Percentiles rank a stretch among this genome's conserved stretches.
These are phyloP conservation scores for Zosterops lateralis DNA, from an alignment of 2,113 vertebrate genomes.

Conservation along the genomic window DNA sequence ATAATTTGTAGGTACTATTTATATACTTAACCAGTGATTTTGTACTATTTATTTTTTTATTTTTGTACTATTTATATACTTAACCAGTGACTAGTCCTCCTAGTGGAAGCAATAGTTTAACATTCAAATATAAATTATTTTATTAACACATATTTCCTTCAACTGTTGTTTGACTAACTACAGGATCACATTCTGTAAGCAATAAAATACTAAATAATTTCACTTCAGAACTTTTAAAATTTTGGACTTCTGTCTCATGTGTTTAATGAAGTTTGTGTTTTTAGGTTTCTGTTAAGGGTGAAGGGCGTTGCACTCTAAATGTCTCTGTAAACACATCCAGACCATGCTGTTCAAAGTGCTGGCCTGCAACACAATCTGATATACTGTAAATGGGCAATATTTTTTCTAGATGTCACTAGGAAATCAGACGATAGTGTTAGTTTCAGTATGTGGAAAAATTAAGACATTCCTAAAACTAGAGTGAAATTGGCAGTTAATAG, in stretches of 20 bases:
- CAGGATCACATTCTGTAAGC: not conserved
- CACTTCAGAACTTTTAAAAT: not conserved
- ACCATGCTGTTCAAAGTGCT: not conserved
- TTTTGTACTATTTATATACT: not conserved
- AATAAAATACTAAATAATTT: not conserved
- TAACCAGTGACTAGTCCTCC: not conserved
- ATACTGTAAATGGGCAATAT: not conserved
- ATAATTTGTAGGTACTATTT: not conserved
- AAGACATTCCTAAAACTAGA: not conserved
- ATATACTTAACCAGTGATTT: constrained; percentile 35
- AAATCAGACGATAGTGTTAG: not conserved
- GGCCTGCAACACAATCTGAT: not conserved
- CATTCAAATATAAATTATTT: constrained; percentile 30
- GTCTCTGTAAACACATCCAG: not conserved
- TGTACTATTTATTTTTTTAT: not conserved
- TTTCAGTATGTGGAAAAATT: not conserved
- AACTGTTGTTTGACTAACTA: not conserved
- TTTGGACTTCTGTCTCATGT: not conserved
- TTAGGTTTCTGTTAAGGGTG: not conserved
- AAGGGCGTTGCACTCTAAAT: not conserved
- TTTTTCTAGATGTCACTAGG: not conserved
- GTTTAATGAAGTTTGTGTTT: not conserved
- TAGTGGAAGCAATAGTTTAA: constrained; percentile 29
- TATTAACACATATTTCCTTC: not conserved
- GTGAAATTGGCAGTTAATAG: not conserved